Base-by-base conservation (phyloP, 2,888 invertebrate genomes). In the Leptinotarsa rubiginosa region DNA sequence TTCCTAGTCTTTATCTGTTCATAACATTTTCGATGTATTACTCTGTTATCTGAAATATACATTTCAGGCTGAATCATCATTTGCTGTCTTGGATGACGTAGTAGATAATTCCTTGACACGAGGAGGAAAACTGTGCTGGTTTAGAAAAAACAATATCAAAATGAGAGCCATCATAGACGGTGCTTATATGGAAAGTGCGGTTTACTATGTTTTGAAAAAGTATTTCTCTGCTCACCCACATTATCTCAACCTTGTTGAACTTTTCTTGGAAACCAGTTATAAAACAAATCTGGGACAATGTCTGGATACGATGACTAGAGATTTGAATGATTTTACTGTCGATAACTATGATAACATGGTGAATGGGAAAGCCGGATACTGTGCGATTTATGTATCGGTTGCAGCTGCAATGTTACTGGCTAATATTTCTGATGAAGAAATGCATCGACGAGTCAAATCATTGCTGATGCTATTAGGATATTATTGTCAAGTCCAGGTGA, bases 381-480 rank as follows among this genome's bases (percentile, higher is more conserved):
- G 62, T 31, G 7, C 16, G 12, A 93, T 98, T 49, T 31, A 31
- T 31, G 31, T 31, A 7, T 31, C 31, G 31, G 31, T 31, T 31
- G 93, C 94, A n/a, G 86, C 95, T 74, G 96, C 96, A 3, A 93
- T 99, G 91, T 92, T 94, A 84, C 92, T 98, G 91, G 92, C 94
- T 79, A 93, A 93, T 87, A 90, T 85, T 25, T 92, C 91, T 62
- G 96, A 97, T 86, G 31, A 31, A 31, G 94, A 95, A 86, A 91
- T 93, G 70, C 95, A 96, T 83, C 90, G 93, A 77, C 94, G 96
- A 7, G 31, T 31, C 7, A 31, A 31, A 7, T 31, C 86, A 95
- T 95, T 0, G 95, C 89, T 97, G 1, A 86, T 97, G 50, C 93
- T 96, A 88, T 96, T 99, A 93, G 98, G 98, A 49, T 94, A 96